Evolutionary conservation across 2,888 invertebrate genomes (phyloP), one percentile per base, ranked within the genome.

Genomic region (Cerastis rubricosa): DNA sequence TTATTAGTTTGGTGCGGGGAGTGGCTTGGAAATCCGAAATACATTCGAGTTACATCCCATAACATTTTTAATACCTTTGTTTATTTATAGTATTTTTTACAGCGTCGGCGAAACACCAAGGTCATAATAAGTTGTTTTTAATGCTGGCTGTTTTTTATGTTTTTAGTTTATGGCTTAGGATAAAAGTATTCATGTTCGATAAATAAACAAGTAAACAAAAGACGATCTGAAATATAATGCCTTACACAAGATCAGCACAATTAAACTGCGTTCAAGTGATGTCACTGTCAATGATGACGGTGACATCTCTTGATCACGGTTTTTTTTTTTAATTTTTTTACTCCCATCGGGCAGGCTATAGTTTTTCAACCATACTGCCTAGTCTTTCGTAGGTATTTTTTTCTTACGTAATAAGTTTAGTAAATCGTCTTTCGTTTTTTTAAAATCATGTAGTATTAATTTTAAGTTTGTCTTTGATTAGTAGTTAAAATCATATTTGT

Each of bases 81-180:
- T 85, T 84, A 74, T 85, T 77, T 71, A 81, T 69, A 74, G 68
- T 76, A 74, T 54, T 70, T 84, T 82, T 84, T 85, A 84, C 25
- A 66, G 66, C 59, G 72, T 63, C 66, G 49, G 59, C 8, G 29
- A 74, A 71, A 63, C n/a, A 17, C 22, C 71, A 84, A 84, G 81
- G 76, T 84, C 29, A 69, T 59, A 47, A 64, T 54, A 71, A 71
- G 57, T 72, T 67, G 49, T 69, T 74, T 69, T 79, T 80, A 43
- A 61, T 74, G 47, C 4, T 51, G 8, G 29, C 43, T 64, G 22
- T 43, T n/a, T 54, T 54, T 74, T 68, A 68, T 81, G 43, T 35
- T 67, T 40, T 67, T 25, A 67, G 54, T 74, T 74, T 74, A 59
- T 49, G 29, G 14, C 22, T 29, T 49, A 12, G 17, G 22, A 59